Percentiles rank a stretch among this genome's conserved stretches.
Evolutionary conservation across 2,113 vertebrate genomes (phyloP).

Genomic region (Bos taurus): ARS-UCD2.0 NC_037339.1:15810501-15811000

Average conservation of each 20-base stretch:
- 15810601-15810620: neutral
- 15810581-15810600: neutral
- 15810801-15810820: neutral
- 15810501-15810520: neutral
- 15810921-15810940: neutral
- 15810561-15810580: neutral
- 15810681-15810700: neutral
- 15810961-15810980: neutral
- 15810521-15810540: neutral
- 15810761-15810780: neutral
- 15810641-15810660: neutral
- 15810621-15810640: neutral
- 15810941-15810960: neutral
- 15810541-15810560: neutral
- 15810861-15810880: neutral
- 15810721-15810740: neutral
- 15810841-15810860: accelerated
- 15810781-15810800: neutral
- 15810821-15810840: neutral
- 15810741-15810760: neutral
- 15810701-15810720: neutral
- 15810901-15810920: neutral
- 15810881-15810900: neutral
- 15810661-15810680: neutral
- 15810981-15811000: neutral